Evolutionary conservation across 2,888 invertebrate species (phyloP), one percentile per base, ranked within the genome.

Genomic region (Labia minor): DNA sequence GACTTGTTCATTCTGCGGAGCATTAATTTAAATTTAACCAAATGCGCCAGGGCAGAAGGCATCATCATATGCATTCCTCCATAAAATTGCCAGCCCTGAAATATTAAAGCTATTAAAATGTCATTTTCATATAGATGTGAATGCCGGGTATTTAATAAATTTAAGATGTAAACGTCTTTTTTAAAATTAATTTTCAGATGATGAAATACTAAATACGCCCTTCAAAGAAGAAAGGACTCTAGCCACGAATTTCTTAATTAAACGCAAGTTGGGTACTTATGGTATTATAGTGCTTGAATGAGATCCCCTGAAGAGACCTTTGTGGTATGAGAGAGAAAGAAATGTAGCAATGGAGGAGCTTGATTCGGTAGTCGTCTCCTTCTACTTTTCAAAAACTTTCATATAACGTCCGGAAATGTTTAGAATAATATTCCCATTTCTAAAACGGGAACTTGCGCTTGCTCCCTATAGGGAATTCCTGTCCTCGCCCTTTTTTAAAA

Each of bases 61-160:
- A 14, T 49, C 49, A 49, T 49, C 49, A 49, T 10, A 14, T 49
- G 49, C 49, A 49, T 49, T 49, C 49, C 49, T 49, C 49, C 49
- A 49, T 49, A 49, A 49, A 49, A 49, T 49, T 49, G 49, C 49
- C 49, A 49, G 14, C 49, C 49, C 49, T 49, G 14, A 49, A 49
- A 49, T 49, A 49, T 49, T 49, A 49, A 49, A 49, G 49, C 49
- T 49, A 49, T 49, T 49, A 49, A 49, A 49, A 49, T 49, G 49
- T 49, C 49, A 49, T 49, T 49, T 49, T 49, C 49, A 49, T 49
- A 49, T 49, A 49, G 49, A 49, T 49, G 49, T 49, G 49, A 8
- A 49, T 49, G 49, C n/a, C n/a, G 49, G 14, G 49, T 49, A 49
- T 49, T 49, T 49, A 49, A 49, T 49, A 49, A 49, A 49, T 49